These are phyloP conservation scores for Cinclus mexicanus DNA, from an alignment of 2,113 vertebrate species.

Conservation along the genomic window DNA sequence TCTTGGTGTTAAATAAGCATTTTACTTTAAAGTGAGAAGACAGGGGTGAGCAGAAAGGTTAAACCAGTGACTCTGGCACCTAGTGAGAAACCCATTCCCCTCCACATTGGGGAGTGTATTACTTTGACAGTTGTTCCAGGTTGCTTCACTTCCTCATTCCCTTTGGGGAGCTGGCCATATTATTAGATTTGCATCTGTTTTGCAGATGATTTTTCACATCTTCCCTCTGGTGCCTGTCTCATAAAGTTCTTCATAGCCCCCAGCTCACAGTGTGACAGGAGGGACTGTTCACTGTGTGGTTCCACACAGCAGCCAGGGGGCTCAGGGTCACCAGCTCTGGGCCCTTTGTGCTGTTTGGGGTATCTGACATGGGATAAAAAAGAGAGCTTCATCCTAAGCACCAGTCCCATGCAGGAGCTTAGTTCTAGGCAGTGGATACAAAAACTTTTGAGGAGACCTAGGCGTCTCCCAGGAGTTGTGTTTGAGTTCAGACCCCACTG, in stretches of 20 bases:
- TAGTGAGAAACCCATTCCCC: neutral
- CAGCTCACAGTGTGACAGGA: neutral
- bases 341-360: neutral
- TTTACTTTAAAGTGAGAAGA: neutral
- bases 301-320: fast-evolving
- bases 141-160: neutral
- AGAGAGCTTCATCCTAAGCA: neutral
- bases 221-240: neutral
- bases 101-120: neutral
- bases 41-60: neutral
- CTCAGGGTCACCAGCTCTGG: neutral
- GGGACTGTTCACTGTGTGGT: neutral
- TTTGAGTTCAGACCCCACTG: neutral
- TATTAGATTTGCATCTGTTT: neutral
- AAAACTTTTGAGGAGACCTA: neutral
- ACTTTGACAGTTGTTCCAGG: constrained; percentile 30
- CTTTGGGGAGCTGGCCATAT: neutral
- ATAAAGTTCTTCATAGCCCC: neutral
- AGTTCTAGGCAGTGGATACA: neutral
- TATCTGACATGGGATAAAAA: neutral
- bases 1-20: neutral
- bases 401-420: neutral
- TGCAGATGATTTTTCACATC: neutral
- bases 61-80: neutral
- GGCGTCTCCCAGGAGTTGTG: neutral